Evolutionary conservation across 2,113 vertebrate genomes (phyloP).

Genomic region (Cisticola juncidis): DNA sequence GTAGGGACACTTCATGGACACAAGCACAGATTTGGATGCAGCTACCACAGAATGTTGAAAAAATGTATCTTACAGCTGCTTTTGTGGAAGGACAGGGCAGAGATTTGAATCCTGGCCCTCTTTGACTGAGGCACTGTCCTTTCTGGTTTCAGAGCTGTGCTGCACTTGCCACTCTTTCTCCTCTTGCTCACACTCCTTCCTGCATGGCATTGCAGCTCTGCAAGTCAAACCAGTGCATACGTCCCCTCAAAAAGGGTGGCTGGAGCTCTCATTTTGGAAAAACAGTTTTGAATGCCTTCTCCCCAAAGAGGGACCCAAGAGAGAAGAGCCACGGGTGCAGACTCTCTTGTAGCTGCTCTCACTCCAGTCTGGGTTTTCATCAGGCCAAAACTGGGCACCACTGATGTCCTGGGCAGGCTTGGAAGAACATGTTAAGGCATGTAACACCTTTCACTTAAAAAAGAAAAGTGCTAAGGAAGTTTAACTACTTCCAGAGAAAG

Average conservation of each 20-base stretch:
- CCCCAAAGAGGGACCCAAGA: background rate
- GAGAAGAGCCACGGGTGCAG: rapidly evolving
- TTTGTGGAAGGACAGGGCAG: background rate
- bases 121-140: background rate
- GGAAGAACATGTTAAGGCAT: background rate
- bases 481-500: background rate
- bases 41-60: background rate
- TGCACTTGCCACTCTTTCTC: background rate
- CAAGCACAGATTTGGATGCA: background rate
- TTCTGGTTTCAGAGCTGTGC: background rate
- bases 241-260: background rate
- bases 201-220: rapidly evolving
- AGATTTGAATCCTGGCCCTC: background rate
- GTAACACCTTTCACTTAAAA: background rate
- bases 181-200: background rate
- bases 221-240: background rate
- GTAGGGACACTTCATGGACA: background rate
- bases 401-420: background rate
- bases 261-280: background rate
- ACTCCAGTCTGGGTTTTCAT: background rate
- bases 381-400: background rate
- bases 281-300: background rate
- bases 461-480: background rate
- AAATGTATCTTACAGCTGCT: background rate
- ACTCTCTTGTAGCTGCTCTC: background rate